Percentiles rank a stretch among this genome's conserved stretches.
These are phyloP conservation scores for Synergus japonicus DNA, from an alignment of 2,888 invertebrate species.

Conservation along the genomic window DNA sequence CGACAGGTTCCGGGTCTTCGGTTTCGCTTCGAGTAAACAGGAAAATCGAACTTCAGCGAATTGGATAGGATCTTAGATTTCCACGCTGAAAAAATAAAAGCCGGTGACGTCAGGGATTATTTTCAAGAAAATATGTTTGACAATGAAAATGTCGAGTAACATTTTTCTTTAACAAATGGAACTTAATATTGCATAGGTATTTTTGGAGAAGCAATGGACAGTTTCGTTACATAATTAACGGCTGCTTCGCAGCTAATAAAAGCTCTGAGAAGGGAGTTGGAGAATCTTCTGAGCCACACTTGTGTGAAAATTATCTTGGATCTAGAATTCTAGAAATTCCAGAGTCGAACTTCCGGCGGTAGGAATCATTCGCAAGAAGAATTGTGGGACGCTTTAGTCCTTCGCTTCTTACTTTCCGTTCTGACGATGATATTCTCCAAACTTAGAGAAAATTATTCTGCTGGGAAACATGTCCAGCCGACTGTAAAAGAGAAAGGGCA, in stretches of 20 bases:
- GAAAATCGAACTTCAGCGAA: constrained; percentile 46
- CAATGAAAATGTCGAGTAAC: neutral
- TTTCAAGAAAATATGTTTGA: neutral
- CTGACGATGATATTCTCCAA: constrained; percentile 53
- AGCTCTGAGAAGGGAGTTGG: neutral
- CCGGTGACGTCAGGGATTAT: neutral
- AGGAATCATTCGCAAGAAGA: constrained; percentile 15
- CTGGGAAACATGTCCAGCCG: constrained; percentile 60
- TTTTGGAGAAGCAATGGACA: neutral
- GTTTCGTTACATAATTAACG: neutral
- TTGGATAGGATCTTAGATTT: constrained; percentile 48
- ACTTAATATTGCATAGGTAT: neutral
- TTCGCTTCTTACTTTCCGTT: constrained; percentile 28
- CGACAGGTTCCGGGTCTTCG: constrained; percentile 40
- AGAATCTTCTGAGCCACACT: constrained; percentile 21
- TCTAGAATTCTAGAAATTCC: constrained; percentile 14
- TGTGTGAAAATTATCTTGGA: constrained; percentile 29
- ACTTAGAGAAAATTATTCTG: constrained; percentile 65
- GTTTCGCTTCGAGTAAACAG: constrained; percentile 42
- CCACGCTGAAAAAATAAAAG: constrained; percentile 7
- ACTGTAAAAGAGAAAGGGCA: constrained; percentile 54
- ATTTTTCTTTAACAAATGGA: too few relatives aligned
- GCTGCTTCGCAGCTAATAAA: neutral
- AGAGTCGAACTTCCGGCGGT: constrained; percentile 27
- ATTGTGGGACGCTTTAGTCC: neutral